Evolutionary conservation across 2,113 vertebrate genomes (phyloP).

Genomic region (Perca schrenkii): DNA sequence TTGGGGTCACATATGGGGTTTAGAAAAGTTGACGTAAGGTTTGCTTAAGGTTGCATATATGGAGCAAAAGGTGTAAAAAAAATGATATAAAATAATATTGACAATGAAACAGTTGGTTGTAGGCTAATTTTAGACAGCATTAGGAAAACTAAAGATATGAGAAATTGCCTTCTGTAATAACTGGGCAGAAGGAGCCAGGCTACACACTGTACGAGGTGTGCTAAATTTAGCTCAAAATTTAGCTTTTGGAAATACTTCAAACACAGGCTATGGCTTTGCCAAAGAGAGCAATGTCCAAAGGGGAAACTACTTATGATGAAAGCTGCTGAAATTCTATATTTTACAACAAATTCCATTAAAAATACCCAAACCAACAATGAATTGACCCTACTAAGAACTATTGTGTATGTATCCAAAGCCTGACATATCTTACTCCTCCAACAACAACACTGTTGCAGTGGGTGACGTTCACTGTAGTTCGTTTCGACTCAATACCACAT

Average conservation of each 20-base stretch:
- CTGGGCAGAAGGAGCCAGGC: background rate
- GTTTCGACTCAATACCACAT: background rate
- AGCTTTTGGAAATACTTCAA: background rate
- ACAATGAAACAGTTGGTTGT: background rate
- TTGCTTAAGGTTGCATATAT: background rate
- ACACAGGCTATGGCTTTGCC: background rate
- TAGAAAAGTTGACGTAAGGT: background rate
- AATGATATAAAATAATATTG: background rate
- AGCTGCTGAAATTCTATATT: background rate
- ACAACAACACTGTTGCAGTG: background rate
- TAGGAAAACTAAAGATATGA: background rate
- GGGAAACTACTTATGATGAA: background rate
- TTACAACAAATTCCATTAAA: background rate
- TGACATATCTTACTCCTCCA: background rate
- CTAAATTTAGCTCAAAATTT: background rate
- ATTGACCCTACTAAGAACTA: background rate
- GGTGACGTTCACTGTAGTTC: background rate
- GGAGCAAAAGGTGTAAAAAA: too few relatives aligned
- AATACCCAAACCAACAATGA: background rate
- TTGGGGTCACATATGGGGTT: background rate
- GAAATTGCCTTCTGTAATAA: background rate
- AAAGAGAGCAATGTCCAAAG: background rate
- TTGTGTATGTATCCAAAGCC: background rate
- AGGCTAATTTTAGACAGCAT: background rate
- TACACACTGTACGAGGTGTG: background rate